Conservation (phyloP, 2,113 vertebrate genomes). For the Shinisaurus crocodilurus region DNA sequence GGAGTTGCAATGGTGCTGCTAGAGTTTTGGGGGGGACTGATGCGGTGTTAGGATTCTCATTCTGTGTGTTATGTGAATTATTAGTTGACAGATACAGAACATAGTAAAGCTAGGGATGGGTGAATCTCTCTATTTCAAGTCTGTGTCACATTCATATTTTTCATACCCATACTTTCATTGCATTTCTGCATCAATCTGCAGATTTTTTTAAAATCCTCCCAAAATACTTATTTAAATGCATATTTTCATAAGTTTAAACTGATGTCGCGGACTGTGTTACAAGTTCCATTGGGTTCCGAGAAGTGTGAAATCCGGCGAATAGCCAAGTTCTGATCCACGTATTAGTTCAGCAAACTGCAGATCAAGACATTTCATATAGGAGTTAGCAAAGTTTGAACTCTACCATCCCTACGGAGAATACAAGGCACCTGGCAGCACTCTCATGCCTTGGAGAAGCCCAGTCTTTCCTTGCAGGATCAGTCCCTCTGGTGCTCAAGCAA, state of each 20-base stretch:
- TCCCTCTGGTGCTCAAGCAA: not conserved
- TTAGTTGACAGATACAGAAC: not conserved
- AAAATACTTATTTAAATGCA: too few species aligned
- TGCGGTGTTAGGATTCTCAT: not conserved
- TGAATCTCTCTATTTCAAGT: too few species aligned
- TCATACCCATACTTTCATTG: too few species aligned
- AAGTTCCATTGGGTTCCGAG: too few species aligned
- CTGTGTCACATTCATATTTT: too few species aligned
- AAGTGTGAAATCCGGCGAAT: not conserved
- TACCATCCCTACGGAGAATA: not conserved
- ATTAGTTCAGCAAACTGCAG: not conserved
- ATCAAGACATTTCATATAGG: not conserved
- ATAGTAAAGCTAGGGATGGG: not conserved
- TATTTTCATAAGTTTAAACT: too few species aligned
- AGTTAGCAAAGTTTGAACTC: not conserved
- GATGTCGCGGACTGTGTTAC: too few species aligned
- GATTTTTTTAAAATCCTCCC: too few species aligned
- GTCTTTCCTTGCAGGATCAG: not conserved
- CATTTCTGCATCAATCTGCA: too few species aligned
- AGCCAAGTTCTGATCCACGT: not conserved
- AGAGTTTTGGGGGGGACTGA: constrained; percentile 22
- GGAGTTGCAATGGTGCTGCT: not conserved
- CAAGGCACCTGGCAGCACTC: not conserved
- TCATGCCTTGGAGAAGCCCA: not conserved
- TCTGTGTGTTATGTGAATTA: not conserved